These are phyloP conservation scores for Trichonephila clavipes DNA, from an alignment of 1,140 invertebrate species.

Conservation along the genomic window DNA sequence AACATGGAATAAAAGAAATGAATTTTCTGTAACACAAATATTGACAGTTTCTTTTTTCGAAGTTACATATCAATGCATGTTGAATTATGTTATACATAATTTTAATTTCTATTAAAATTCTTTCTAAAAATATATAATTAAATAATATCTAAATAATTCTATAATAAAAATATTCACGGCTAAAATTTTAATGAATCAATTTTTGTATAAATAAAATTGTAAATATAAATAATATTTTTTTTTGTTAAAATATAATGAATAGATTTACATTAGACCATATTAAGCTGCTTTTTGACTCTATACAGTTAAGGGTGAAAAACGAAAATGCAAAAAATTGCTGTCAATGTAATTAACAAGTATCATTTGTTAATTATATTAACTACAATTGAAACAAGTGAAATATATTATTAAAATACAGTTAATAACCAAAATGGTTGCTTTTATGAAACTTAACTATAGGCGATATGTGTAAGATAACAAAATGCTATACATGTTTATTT, in stretches of 20 bases:
- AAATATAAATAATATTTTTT: neutral
- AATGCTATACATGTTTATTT: neutral
- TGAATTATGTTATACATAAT: neutral
- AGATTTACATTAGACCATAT: neutral
- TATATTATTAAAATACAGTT: no score
- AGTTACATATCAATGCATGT: slow-evolving; percentile 2
- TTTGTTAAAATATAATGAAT: slow-evolving; percentile 8
- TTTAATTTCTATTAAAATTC: neutral
- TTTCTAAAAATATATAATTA: neutral
- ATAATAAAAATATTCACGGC: slow-evolving; percentile 32
- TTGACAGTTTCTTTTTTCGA: neutral
- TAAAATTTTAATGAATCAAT: neutral
- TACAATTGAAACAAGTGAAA: no score
- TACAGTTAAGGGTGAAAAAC: neutral
- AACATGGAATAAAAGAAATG: neutral
- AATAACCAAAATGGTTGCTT: no score
- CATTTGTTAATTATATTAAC: no score
- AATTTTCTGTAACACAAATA: neutral
- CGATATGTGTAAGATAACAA: neutral
- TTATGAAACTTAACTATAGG: no score
- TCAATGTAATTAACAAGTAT: no score
- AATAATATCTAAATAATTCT: neutral
- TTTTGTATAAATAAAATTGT: neutral
- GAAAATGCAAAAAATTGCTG: neutral
- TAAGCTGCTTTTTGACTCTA: slow-evolving; percentile 15